Conservation (phyloP, 1,140 invertebrate genomes). For the Chymomyza costata region DNA sequence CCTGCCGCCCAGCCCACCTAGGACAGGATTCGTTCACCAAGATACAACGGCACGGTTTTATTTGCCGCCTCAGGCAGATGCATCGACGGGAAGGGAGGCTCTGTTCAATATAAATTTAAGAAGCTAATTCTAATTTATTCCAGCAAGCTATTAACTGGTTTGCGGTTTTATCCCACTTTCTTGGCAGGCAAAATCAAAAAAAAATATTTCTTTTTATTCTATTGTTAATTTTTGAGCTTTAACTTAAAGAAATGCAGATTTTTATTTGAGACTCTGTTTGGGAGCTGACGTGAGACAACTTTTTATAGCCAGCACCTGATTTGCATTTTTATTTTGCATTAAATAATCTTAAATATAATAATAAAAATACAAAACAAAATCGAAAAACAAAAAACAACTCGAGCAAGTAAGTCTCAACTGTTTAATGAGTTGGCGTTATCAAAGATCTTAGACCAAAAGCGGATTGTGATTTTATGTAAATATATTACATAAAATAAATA, state of each 20-base stretch:
- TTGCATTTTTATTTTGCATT: conserved; percentile 41
- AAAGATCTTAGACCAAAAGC: too few relatives aligned
- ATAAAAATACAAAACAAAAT: conserved; percentile 7
- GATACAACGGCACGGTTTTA: conserved; percentile 9
- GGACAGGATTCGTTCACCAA: not conserved
- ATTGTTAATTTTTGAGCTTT: conserved; percentile 43
- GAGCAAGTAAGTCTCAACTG: too few relatives aligned
- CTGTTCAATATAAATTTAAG: too few relatives aligned
- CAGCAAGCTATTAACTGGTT: conserved; percentile 31
- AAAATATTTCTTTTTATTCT: too few relatives aligned
- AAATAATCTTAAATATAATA: conserved; percentile 24
- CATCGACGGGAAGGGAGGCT: conserved; percentile 6
- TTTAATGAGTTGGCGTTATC: too few relatives aligned
- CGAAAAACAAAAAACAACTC: too few relatives aligned
- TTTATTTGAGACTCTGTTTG: conserved; percentile 38
- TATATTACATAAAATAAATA: too few relatives aligned
- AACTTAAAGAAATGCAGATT: conserved; percentile 34
- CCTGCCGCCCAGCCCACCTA: conserved; percentile 8
- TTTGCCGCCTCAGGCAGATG: conserved; percentile 25
- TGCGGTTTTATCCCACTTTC: conserved; percentile 37
- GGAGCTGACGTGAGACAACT: conserved; percentile 17
- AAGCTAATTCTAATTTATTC: not conserved
- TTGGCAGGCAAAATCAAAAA: too few relatives aligned
- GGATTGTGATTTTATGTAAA: too few relatives aligned
- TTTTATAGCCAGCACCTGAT: too few relatives aligned